Percentiles rank a stretch among this genome's conserved stretches.
These are phyloP conservation scores for Prunella fulvescens DNA, from an alignment of 2,113 vertebrate genomes.

Conservation along the genomic window DNA sequence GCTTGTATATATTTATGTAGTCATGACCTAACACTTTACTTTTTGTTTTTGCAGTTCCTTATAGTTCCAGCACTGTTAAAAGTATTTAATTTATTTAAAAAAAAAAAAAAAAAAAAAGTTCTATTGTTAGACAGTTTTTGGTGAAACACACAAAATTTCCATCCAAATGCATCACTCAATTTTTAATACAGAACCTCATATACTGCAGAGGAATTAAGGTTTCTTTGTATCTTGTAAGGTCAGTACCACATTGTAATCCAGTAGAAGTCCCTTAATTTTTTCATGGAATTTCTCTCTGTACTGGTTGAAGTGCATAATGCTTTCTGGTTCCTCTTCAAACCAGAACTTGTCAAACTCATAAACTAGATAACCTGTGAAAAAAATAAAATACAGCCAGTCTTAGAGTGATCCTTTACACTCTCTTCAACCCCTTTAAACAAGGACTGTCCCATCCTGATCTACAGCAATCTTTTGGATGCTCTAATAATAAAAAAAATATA, in stretches of 20 bases:
- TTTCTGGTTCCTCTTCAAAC: conserved; percentile 93
- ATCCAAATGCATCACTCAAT: conserved; percentile 49
- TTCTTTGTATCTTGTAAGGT: conserved; percentile 70
- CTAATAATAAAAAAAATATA: not conserved
- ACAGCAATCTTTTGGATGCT: not conserved
- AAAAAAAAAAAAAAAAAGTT: conserved; percentile 28
- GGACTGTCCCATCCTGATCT: not conserved
- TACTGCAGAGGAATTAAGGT: conserved; percentile 40
- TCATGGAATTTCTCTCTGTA: conserved; percentile 96
- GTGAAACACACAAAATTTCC: conserved; percentile 57
- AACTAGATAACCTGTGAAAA: conserved; percentile 87
- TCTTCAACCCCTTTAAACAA: not conserved
- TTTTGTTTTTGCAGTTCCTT: not conserved
- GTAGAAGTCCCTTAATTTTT: conserved; percentile 82
- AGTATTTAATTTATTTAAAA: not conserved
- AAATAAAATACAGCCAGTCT: not conserved
- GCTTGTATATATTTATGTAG: not conserved
- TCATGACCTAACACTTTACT: not conserved
- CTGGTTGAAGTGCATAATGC: conserved; percentile 97
- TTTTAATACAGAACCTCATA: conserved; percentile 53
- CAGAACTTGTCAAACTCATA: conserved; percentile 98
- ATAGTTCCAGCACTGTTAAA: not conserved
- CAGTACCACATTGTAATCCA: conserved; percentile 77
- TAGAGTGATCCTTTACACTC: not conserved
- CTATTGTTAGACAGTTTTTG: conserved; percentile 22